Evolutionary conservation across 2,797 vertebrate genomes (phyloP).

Genomic region (Leucoraja ocellata): DNA sequence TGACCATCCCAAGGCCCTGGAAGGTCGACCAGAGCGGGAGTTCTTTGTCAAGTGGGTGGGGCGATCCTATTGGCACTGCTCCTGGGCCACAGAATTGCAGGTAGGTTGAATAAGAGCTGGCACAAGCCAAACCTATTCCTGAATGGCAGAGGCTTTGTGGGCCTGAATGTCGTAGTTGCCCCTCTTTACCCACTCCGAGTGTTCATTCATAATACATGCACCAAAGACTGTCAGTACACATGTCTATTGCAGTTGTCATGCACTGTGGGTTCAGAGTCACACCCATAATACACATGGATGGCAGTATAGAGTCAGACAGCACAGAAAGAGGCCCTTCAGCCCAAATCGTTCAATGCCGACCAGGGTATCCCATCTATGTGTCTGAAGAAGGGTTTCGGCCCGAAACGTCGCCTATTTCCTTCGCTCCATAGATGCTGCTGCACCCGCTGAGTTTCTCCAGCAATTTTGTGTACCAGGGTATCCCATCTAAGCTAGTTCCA

Average conservation of each 20-base stretch:
- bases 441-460: too few relatives aligned
- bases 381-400: too few relatives aligned
- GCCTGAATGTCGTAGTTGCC: too few relatives aligned
- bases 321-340: too few relatives aligned
- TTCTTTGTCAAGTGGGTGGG: conserved; percentile 95
- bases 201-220: background rate
- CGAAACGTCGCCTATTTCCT: too few relatives aligned
- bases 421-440: too few relatives aligned
- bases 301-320: too few relatives aligned
- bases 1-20: conserved; percentile 65
- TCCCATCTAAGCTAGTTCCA: too few relatives aligned
- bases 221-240: background rate
- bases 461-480: too few relatives aligned
- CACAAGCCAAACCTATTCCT: background rate
- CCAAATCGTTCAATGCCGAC: too few relatives aligned
- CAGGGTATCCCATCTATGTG: too few relatives aligned
- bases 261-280: background rate
- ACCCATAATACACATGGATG: too few relatives aligned
- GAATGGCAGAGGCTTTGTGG: background rate
- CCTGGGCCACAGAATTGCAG: conserved; percentile 97
- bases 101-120: conserved; percentile 53
- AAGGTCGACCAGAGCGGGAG: conserved; percentile 84
- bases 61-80: conserved; percentile 97
- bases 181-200: background rate
- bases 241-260: background rate